Evolutionary conservation across 2,113 vertebrate genomes (phyloP).

Genomic region (Puntigrus tetrazona): DNA sequence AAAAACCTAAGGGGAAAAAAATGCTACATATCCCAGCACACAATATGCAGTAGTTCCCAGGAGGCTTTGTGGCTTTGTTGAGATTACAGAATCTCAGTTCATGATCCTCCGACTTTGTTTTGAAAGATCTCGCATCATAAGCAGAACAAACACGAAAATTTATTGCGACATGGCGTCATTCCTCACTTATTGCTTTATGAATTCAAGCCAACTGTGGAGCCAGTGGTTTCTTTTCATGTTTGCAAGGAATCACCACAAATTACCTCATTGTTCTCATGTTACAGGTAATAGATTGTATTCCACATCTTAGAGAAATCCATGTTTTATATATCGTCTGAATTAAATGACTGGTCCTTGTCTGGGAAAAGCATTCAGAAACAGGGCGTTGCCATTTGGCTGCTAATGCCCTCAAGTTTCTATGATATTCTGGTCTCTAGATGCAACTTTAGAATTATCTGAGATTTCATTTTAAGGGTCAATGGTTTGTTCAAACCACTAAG

Average conservation of each 20-base stretch:
- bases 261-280: constrained; percentile 11
- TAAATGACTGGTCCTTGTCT: background rate
- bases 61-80: constrained; percentile 29
- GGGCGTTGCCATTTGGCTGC: background rate
- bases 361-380: background rate
- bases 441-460: background rate
- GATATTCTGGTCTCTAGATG: background rate
- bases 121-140: constrained; percentile 19
- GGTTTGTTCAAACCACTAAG: background rate
- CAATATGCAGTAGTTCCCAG: background rate
- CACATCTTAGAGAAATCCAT: background rate
- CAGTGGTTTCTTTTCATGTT: constrained; percentile 46
- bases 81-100: background rate
- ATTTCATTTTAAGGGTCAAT: background rate
- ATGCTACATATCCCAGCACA: background rate
- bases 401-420: background rate
- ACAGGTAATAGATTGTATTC: constrained; percentile 10
- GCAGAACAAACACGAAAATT: constrained; percentile 61
- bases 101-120: background rate
- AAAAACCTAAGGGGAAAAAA: background rate
- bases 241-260: constrained; percentile 29
- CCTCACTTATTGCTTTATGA: background rate
- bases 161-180: constrained; percentile 60
- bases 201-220: constrained; percentile 24
- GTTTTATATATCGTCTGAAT: background rate